Evolutionary conservation across 2,888 invertebrate genomes (phyloP), one percentile per base, ranked within the genome.

Genomic region (Pilophorus perplexus): DNA sequence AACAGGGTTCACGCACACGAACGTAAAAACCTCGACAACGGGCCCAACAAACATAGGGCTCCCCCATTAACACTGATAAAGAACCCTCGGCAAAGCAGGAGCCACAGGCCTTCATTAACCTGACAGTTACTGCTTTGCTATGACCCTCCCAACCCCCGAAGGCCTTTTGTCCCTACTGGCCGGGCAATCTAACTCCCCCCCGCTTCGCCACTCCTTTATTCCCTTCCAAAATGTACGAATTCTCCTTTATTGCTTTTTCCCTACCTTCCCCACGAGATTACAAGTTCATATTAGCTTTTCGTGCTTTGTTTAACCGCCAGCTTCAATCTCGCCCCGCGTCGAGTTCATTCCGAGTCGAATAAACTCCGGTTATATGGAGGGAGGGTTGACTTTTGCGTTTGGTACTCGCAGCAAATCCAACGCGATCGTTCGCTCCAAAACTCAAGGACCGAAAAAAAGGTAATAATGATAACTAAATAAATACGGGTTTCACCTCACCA

Each of bases 41-140:
- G 20, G 44, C 20, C 38, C 38, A n/a, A 12, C 46, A 46, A 46
- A 46, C 46, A 46, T 25, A 46, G 25, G 46, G n/a, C n/a, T n/a
- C n/a, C 46, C 23, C 46, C 46, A 46, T 52, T 52, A 52, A 52
- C 52, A 28, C 52, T 52, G 52, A 52, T 52, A 52, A 52, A 52
- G 52, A 52, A 28, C 52, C 52, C 50, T 28, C 14, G 4, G 12
- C 25, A 4, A 12, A 27, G 27, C n/a, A 14, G 1, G 27, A n/a
- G 52, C 52, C 52, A 28, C 52, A 52, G 52, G 27, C 52, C 52
- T 52, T 52, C 52, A 52, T 52, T 52, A 52, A 52, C 52, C 52
- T 52, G 52, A 52, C 52, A 52, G 52, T 52, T 52, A 52, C 52
- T 28, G 52, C 52, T 16, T 14, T 14, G 28, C 52, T 52, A 52